Evolutionary conservation across 2,113 vertebrate species (phyloP), one percentile per base, ranked within the genome.

Genomic region (Rattus norvegicus): DNA sequence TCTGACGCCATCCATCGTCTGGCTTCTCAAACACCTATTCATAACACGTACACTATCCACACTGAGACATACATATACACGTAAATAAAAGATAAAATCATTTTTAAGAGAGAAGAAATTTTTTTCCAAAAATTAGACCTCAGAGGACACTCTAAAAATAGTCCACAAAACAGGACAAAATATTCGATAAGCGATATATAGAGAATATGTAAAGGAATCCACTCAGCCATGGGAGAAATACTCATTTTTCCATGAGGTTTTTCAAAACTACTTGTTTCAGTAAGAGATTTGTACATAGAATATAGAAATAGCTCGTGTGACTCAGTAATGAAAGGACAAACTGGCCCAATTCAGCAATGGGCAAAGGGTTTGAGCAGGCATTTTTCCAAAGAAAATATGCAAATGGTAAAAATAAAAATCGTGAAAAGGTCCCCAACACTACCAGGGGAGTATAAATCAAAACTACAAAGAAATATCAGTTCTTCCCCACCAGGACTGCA

Each of bases 301-400:
- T 56, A 87, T 33, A 79, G 4, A 69, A 61, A 88, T 10, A 54
- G 43, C 28, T 36, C 13, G 17, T 43, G 43, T 12, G 26, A 90
- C 24, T 90, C 30, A 90, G 75, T 77, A 80, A 54, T 63, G 85
- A 87, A 90, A 86, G 85, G 43, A 93, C 7, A 86, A 69, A 84
- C 65, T 52, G 43, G 7, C 0, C 8, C 26, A 36, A 79, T 86
- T 90, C 72, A 49, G 54, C 75, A 91, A n/a, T 24, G 28, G 3
- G 59, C 54, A 87, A 89, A 67, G 8, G 7, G 65, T n/a, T 65
- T 73, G 28, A 91, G 63, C 2, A 69, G 54, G 49, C 16, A 59
- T 73, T 81, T 91, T 84, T 67, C n/a, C 83, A 91, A 75, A 75
- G 36, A 67, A 89, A 47, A 67, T 59, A 73, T 33, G 30, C 43